A percentile compares a stretch with the other conserved stretches of the same genome.
These are phyloP conservation scores for Notodonta dromedarius DNA, from an alignment of 2,888 invertebrate genomes.

Conservation along the genomic window DNA sequence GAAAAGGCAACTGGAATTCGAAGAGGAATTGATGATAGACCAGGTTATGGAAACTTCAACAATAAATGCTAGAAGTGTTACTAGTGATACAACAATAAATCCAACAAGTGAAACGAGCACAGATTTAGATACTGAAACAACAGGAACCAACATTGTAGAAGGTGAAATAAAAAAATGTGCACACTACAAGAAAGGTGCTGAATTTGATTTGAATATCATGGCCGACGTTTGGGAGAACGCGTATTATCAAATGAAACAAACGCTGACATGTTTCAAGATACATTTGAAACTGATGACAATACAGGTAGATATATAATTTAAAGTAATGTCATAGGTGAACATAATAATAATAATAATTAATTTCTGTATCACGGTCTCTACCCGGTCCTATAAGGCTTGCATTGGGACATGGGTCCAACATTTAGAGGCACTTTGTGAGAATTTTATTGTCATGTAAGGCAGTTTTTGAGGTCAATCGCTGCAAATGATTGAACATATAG, in stretches of 20 bases:
- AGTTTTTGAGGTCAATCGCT: too few species aligned
- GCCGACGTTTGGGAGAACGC: slow-evolving; percentile 52
- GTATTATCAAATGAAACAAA: slow-evolving; percentile 43
- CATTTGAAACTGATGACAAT: slow-evolving; percentile 36
- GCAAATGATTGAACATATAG: too few species aligned
- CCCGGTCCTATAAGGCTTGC: too few species aligned
- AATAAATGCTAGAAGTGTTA: background rate
- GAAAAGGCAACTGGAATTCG: slow-evolving; percentile 20
- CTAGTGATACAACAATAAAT: background rate
- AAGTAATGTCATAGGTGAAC: background rate
- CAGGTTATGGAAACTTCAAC: slow-evolving; percentile 5
- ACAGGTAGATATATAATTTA: slow-evolving; percentile 35
- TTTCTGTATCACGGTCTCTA: too few species aligned
- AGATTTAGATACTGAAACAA: background rate
- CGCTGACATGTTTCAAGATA: slow-evolving; percentile 53
- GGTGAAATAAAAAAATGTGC: slow-evolving; percentile 23
- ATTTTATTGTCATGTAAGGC: too few species aligned
- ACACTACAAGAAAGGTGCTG: slow-evolving; percentile 23
- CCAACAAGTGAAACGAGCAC: slow-evolving; percentile 2
- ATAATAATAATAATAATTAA: background rate
- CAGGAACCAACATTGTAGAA: background rate
- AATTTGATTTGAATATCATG: slow-evolving; percentile 39
- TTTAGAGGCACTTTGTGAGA: too few species aligned
- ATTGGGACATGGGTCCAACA: too few species aligned
- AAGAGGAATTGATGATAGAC: slow-evolving; percentile 15